phyloP scores from a whole-genome alignment of 1,140 invertebrate species.

The Thaumetopoea pityocampa region DNA sequence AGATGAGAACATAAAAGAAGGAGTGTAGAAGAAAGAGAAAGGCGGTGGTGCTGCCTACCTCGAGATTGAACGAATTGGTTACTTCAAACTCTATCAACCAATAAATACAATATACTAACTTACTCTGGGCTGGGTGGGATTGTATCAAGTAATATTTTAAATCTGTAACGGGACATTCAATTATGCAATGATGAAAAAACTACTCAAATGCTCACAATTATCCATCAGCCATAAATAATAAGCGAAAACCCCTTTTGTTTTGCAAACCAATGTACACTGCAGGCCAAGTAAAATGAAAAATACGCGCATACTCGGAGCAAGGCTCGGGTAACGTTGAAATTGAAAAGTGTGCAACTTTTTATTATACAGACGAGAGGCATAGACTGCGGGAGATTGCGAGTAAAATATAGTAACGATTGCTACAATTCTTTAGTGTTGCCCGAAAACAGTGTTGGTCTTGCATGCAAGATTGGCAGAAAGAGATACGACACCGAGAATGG shows the following conservation, averaged over 20 bases:
- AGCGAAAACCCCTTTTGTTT: slow-evolving; percentile 54
- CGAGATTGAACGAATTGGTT: no score
- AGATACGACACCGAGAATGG: no score
- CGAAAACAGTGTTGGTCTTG: no score
- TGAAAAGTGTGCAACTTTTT: slow-evolving; percentile 50
- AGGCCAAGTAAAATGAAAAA: slow-evolving; percentile 47
- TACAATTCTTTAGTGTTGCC: slow-evolving; percentile 20
- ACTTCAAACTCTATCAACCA: no score
- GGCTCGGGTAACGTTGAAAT: slow-evolving; percentile 36
- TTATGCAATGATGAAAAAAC: slow-evolving; percentile 14
- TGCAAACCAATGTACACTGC: slow-evolving; percentile 31
- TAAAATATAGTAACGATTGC: slow-evolving; percentile 22
- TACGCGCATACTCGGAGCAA: slow-evolving; percentile 31
- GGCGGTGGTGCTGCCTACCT: no score
- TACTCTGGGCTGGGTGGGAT: no score
- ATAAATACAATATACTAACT: no score
- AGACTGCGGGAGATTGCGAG: slow-evolving; percentile 31
- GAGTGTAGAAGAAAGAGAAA: no score
- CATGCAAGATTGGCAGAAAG: no score
- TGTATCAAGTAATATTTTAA: no score
- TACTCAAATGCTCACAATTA: slow-evolving; percentile 9
- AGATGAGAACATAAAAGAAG: no score
- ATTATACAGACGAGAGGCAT: slow-evolving; percentile 30
- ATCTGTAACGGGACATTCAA: no score
- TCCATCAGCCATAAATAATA: slow-evolving; percentile 38